Evolutionary conservation across 2,113 vertebrate genomes (phyloP).

Genomic region (Carollia perspicillata): DNA sequence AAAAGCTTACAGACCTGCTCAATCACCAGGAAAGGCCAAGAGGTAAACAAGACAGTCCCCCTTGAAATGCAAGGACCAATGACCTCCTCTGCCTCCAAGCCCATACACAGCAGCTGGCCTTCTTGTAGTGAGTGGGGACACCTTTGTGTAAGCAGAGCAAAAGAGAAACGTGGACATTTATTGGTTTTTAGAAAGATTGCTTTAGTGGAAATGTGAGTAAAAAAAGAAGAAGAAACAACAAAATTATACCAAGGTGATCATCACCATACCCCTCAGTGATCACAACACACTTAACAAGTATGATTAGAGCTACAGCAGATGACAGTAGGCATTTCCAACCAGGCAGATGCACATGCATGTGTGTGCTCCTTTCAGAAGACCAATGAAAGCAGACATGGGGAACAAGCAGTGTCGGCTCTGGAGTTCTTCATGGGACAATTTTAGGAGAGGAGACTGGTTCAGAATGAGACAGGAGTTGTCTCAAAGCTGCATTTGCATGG

Average conservation of each 20-base stretch:
- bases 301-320: neutral
- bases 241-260: neutral
- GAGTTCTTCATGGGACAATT: neutral
- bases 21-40: neutral
- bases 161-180: neutral
- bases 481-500: neutral
- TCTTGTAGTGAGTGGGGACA: too few relatives aligned
- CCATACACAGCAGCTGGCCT: too few relatives aligned
- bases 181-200: neutral
- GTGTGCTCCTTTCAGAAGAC: neutral
- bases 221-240: neutral
- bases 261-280: neutral
- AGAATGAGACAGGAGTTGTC: neutral
- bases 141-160: neutral
- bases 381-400: neutral
- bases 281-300: neutral
- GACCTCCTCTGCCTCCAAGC: neutral
- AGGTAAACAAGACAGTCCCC: neutral
- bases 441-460: neutral
- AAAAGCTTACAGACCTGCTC: neutral
- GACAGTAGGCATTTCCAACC: neutral
- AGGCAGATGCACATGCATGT: neutral
- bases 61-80: neutral
- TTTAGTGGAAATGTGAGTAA: neutral
- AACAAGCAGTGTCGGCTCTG: too few relatives aligned